These are phyloP conservation scores for Euschistus heros DNA, from an alignment of 1,140 invertebrate genomes.

Conservation along the genomic window DNA sequence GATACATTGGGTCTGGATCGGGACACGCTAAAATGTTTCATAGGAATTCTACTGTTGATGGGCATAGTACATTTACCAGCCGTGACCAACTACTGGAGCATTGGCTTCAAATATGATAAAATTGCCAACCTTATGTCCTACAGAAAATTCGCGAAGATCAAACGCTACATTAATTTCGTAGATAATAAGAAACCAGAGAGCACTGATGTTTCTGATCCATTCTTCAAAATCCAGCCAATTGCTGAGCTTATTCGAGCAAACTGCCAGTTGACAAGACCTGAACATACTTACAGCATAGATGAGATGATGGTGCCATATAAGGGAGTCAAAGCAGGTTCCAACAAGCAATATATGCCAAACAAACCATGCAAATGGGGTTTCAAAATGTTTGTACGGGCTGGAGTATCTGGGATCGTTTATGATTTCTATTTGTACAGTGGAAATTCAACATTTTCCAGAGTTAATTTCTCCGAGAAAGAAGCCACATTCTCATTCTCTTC, in stretches of 20 bases:
- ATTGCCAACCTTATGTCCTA: slow-evolving; percentile 32
- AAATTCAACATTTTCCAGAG: not conserved
- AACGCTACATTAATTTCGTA: slow-evolving; percentile 32
- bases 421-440: not conserved
- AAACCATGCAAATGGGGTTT: slow-evolving; percentile 19
- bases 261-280: slow-evolving; percentile 31
- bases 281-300: slow-evolving; percentile 33
- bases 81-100: not conserved
- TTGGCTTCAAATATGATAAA: slow-evolving; percentile 16
- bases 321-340: slow-evolving; percentile 28
- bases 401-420: not conserved
- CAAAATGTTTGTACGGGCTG: slow-evolving; percentile 15
- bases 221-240: slow-evolving; percentile 34
- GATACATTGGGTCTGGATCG: too few relatives aligned
- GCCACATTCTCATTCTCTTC: not conserved
- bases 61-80: not conserved
- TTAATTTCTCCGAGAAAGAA: not conserved
- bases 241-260: slow-evolving; percentile 32
- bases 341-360: slow-evolving; percentile 11
- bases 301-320: slow-evolving; percentile 40
- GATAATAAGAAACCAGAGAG: too few relatives aligned
- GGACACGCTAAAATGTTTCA: not conserved
- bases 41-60: not conserved
- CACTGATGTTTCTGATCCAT: slow-evolving; percentile 28
- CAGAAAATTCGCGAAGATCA: slow-evolving; percentile 31